A percentile compares a stretch with the other conserved stretches of the same genome.
These are phyloP conservation scores for Agraylea sexmaculata DNA, from an alignment of 1,140 invertebrate genomes.

Conservation along the genomic window DNA sequence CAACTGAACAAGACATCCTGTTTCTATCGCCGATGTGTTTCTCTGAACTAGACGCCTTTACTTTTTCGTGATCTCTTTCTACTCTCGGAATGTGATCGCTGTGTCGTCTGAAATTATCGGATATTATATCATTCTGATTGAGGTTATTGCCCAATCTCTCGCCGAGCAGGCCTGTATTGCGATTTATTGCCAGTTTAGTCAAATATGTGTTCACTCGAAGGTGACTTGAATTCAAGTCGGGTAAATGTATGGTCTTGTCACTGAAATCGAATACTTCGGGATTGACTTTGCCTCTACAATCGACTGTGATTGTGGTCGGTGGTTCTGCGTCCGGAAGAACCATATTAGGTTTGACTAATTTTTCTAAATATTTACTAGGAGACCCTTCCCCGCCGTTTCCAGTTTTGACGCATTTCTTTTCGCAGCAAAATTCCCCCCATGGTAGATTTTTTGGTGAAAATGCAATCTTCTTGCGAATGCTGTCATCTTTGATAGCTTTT, in stretches of 20 bases:
- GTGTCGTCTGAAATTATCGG: conserved; percentile 23
- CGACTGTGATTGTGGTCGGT: conserved; percentile 12
- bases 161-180: conserved; percentile 25
- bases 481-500: conserved; percentile 5
- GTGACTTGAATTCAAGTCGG: conserved; percentile 30
- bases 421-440: conserved; percentile 20
- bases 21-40: conserved; percentile 16
- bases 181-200: conserved; percentile 30
- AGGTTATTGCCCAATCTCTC: conserved; percentile 10
- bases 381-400: conserved; percentile 3
- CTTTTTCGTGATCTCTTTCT: conserved; percentile 15
- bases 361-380: conserved; percentile 10
- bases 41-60: conserved; percentile 19
- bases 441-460: conserved; percentile 12
- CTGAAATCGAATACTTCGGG: conserved; percentile 18
- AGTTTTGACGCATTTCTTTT: conserved; percentile 19
- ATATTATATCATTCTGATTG: conserved; percentile 20
- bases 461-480: conserved; percentile 6
- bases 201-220: conserved; percentile 31
- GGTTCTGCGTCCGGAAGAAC: conserved; percentile 11
- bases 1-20: background rate
- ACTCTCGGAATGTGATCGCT: conserved; percentile 21
- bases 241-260: conserved; percentile 18
- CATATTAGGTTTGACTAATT: conserved; percentile 4
- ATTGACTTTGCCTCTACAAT: conserved; percentile 18